These are phyloP conservation scores for Acromyrmex echinatior DNA, from an alignment of 1,140 invertebrate species.

Conservation along the genomic window DNA sequence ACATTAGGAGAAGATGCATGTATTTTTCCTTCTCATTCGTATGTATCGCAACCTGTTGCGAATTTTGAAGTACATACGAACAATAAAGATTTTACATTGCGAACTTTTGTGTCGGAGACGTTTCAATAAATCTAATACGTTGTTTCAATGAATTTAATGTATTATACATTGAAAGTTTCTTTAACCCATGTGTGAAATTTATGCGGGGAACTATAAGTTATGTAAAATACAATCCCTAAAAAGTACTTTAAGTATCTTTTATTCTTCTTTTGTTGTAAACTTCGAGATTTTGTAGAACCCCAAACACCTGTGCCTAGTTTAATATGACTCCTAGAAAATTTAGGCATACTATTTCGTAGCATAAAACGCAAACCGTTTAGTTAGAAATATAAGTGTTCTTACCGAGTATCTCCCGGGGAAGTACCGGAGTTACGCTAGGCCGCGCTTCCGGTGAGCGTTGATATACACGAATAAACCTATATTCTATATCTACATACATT, in stretches of 20 bases:
- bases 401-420: slow-evolving; percentile 61
- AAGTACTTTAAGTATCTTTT: not conserved
- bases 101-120: not conserved
- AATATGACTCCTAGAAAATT: not conserved
- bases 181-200: not conserved
- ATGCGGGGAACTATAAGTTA: not conserved
- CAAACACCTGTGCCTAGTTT: not conserved
- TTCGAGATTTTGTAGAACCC: no score
- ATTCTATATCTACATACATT: slow-evolving; percentile 27
- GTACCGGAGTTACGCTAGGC: slow-evolving; percentile 83
- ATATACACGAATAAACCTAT: slow-evolving; percentile 44
- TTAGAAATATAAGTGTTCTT: slow-evolving; percentile 57
- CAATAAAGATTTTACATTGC: not conserved
- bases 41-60: slow-evolving; percentile 41
- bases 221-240: not conserved
- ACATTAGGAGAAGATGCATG: not conserved
- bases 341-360: slow-evolving; percentile 7
- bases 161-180: not conserved
- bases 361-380: slow-evolving; percentile 41
- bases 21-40: not conserved
- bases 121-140: slow-evolving; percentile 11
- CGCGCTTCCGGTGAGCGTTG: slow-evolving; percentile 81
- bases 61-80: not conserved
- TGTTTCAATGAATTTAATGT: slow-evolving; percentile 8
- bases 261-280: not conserved